These are phyloP conservation scores for Tetheella fluctuosa DNA, from an alignment of 2,888 invertebrate species.

Conservation along the genomic window DNA sequence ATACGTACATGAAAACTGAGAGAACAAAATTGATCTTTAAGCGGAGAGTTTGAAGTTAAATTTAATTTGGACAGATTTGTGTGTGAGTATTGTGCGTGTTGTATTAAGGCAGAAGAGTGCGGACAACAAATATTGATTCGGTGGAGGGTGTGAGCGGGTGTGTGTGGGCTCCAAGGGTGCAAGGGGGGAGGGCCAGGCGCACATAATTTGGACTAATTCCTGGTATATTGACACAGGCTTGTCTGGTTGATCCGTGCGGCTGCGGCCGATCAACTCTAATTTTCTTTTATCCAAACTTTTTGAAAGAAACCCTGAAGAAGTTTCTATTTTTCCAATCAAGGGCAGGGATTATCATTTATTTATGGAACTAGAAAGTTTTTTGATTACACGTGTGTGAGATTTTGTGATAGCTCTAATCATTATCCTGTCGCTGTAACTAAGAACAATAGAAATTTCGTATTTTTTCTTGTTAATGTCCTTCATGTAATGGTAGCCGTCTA, in stretches of 20 bases:
- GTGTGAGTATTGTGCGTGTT: constrained; percentile 80
- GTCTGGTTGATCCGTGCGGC: constrained; percentile 67
- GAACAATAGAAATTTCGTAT: no score
- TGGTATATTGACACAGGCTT: constrained; percentile 78
- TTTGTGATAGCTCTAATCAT: no score
- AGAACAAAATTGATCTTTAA: constrained; percentile 26
- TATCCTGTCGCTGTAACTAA: no score
- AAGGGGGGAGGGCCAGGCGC: constrained; percentile 55
- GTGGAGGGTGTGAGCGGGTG: constrained; percentile 58
- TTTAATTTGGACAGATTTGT: constrained; percentile 26
- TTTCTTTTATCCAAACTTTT: constrained; percentile 67
- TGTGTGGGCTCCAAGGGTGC: constrained; percentile 38
- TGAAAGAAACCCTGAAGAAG: constrained; percentile 31
- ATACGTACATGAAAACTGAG: constrained; percentile 29
- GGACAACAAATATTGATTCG: constrained; percentile 85
- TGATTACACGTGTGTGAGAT: neutral
- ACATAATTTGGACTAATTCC: constrained; percentile 84
- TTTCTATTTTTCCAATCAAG: constrained; percentile 20
- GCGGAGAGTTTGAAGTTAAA: constrained; percentile 11
- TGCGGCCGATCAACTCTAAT: constrained; percentile 65
- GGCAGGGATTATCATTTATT: neutral
- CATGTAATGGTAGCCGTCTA: no score
- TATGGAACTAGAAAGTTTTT: neutral
- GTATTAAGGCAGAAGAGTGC: constrained; percentile 83
- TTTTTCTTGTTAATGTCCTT: no score